phyloP scores from a whole-genome alignment of 2,888 invertebrate species.

The Pseudanteris insignis region DNA sequence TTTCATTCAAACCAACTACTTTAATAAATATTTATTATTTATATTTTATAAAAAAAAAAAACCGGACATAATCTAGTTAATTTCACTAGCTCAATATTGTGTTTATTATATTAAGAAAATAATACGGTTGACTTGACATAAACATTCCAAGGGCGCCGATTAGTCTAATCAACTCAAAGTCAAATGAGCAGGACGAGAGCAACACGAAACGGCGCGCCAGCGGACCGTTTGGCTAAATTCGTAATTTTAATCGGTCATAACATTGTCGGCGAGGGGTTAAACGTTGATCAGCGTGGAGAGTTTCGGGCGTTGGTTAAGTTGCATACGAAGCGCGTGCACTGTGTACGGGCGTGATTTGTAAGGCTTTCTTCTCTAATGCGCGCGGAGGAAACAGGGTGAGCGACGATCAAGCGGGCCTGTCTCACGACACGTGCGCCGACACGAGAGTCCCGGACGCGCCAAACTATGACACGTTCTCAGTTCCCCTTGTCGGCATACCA shows the following conservation, averaged over 20 bases:
- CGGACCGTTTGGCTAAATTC: no score
- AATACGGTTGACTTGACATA: no score
- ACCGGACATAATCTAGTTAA: no score
- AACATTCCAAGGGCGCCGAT: no score
- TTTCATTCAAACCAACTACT: no score
- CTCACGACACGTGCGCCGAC: constrained; percentile 61
- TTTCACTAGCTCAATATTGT: no score
- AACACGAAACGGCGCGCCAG: no score
- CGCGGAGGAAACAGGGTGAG: constrained; percentile 47
- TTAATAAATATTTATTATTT: no score
- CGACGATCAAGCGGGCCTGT: constrained; percentile 50
- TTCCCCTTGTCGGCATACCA: constrained; percentile 41
- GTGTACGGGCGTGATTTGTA: constrained; percentile 58
- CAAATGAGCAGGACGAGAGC: no score
- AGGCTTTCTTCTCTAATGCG: constrained; percentile 57
- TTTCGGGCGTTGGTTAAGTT: constrained; percentile 48
- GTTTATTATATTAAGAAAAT: no score
- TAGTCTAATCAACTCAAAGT: no score
- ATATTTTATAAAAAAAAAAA: no score
- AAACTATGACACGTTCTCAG: constrained; percentile 56
- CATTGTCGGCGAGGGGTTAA: constrained; percentile 46
- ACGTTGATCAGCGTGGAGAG: constrained; percentile 51
- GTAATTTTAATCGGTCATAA: constrained; percentile 24
- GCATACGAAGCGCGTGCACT: constrained; percentile 43
- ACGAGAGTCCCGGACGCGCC: constrained; percentile 63